A percentile compares a stretch with the other conserved stretches of the same genome.
Conservation (phyloP, 1,140 invertebrate genomes). For the Drosophila leontia region DNA sequence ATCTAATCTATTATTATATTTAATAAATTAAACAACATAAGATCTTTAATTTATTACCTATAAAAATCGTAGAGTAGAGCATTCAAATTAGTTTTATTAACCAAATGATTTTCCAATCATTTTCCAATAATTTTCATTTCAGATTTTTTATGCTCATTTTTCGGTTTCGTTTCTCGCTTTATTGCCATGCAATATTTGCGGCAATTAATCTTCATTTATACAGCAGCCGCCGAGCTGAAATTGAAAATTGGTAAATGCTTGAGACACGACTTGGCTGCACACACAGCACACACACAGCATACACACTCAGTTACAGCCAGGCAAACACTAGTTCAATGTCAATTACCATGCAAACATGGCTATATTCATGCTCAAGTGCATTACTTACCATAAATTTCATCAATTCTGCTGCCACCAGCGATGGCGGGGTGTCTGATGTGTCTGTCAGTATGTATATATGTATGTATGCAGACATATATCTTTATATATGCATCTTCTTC, state of each 20-base stretch:
- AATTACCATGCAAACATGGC: slow-evolving; percentile 66
- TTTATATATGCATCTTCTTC: background rate
- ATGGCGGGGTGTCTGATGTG: background rate
- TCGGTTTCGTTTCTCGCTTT: slow-evolving; percentile 18
- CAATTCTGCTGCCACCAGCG: slow-evolving; percentile 11
- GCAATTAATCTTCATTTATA: slow-evolving; percentile 61
- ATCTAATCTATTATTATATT: too few species aligned
- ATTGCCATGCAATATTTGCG: slow-evolving; percentile 54
- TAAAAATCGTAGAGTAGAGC: slow-evolving; percentile 1
- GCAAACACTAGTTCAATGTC: slow-evolving; percentile 71
- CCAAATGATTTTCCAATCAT: slow-evolving; percentile 20
- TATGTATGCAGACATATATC: background rate
- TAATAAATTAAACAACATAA: too few species aligned
- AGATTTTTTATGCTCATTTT: slow-evolving; percentile 35
- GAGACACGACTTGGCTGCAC: slow-evolving; percentile 47
- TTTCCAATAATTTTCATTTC: slow-evolving; percentile 35
- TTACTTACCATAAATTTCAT: slow-evolving; percentile 67
- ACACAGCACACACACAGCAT: background rate
- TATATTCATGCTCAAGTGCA: slow-evolving; percentile 52
- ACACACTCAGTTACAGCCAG: background rate
- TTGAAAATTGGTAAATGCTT: slow-evolving; percentile 46
- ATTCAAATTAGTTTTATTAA: background rate
- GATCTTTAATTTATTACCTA: too few species aligned
- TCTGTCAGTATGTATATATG: background rate
- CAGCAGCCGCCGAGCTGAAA: slow-evolving; percentile 27